These are phyloP conservation scores for Cheilosia vernalis DNA, from an alignment of 2,888 invertebrate genomes.

Conservation along the genomic window DNA sequence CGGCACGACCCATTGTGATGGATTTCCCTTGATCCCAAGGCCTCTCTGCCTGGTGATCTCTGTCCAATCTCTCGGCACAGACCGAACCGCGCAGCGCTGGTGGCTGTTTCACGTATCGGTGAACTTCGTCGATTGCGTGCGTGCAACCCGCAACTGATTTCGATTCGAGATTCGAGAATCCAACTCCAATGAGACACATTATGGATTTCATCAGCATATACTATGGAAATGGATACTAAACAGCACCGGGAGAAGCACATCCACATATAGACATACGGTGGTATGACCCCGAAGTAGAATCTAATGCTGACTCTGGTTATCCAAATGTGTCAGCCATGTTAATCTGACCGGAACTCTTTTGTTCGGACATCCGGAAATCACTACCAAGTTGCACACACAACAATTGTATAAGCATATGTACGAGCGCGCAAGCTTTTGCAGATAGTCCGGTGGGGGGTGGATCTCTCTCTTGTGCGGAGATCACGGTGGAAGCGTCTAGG, in stretches of 20 bases:
- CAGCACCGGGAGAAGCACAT: constrained; percentile 15
- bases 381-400: constrained; percentile 61
- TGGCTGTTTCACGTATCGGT: constrained; percentile 76
- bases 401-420: constrained; percentile 26
- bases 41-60: constrained; percentile 71
- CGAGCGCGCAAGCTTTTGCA: constrained; percentile 25
- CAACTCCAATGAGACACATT: constrained; percentile 68
- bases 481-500: constrained; percentile 49
- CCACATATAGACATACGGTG: constrained; percentile 8
- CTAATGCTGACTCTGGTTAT: constrained; percentile 62
- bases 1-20: constrained; percentile 50
- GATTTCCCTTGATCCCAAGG: constrained; percentile 74
- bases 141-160: constrained; percentile 64
- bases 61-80: constrained; percentile 54
- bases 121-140: constrained; percentile 65
- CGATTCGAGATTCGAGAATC: constrained; percentile 36
- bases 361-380: constrained; percentile 77
- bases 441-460: constrained; percentile 11
- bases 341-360: constrained; percentile 79
- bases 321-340: constrained; percentile 75
- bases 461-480: constrained; percentile 23
- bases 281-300: constrained; percentile 27
- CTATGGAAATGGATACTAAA: constrained; percentile 42
- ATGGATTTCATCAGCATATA: constrained; percentile 62
- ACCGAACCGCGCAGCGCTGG: constrained; percentile 21